Evolutionary conservation across 2,797 vertebrate species (phyloP).

Genomic region (Zalophus californianus): DNA sequence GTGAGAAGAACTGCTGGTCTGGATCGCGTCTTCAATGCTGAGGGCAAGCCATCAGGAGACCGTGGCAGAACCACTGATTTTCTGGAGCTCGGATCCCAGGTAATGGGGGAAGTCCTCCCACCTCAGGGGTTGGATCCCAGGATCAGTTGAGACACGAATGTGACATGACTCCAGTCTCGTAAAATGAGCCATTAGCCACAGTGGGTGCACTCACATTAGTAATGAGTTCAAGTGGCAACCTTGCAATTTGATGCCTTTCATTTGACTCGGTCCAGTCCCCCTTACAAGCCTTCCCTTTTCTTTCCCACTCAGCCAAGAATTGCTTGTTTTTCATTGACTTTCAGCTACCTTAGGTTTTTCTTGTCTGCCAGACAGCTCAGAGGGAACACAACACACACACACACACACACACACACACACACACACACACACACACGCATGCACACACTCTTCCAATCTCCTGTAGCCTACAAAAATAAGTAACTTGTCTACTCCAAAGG

Average conservation of each 20-base stretch:
- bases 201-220: accelerated
- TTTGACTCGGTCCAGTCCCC: background rate
- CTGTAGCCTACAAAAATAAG: background rate
- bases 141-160: background rate
- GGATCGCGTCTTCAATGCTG: background rate
- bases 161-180: accelerated
- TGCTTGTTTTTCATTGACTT: background rate
- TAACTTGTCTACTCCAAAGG: background rate
- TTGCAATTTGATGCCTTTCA: background rate
- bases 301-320: background rate
- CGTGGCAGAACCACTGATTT: background rate
- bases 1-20: background rate
- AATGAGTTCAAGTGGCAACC: background rate
- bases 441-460: background rate
- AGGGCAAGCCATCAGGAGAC: background rate
- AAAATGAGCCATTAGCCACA: background rate
- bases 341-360: background rate
- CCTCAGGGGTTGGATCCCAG: background rate
- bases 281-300: background rate
- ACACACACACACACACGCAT: too few relatives aligned
- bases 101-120: background rate
- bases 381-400: too few relatives aligned
- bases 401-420: too few relatives aligned
- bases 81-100: background rate
- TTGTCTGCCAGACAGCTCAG: background rate